Evolutionary conservation across 2,113 vertebrate genomes (phyloP).

Genomic region (Corythoichthys intestinalis): DNA sequence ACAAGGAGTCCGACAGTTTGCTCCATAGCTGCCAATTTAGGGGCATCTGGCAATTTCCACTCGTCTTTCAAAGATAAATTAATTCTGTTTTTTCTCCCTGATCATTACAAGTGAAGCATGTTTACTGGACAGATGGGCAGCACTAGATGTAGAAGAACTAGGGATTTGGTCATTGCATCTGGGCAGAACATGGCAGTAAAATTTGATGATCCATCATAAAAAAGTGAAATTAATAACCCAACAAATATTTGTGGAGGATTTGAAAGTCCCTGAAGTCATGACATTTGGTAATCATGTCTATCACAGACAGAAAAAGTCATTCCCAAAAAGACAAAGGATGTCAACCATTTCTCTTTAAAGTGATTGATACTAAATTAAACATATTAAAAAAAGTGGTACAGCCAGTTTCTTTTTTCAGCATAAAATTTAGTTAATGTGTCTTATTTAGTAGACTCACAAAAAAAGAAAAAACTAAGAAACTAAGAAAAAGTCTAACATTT

Average conservation of each 20-base stretch:
- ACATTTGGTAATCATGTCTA: neutral
- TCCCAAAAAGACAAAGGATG: neutral
- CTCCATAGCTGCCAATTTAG: neutral
- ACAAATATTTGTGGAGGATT: neutral
- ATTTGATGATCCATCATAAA: neutral
- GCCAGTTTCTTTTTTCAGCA: neutral
- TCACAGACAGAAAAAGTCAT: neutral
- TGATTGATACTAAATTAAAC: no score
- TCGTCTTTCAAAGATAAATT: neutral
- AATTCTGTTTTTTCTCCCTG: neutral
- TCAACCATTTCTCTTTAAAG: neutral
- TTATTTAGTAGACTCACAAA: no score
- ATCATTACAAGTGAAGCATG: neutral
- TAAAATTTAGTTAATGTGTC: neutral
- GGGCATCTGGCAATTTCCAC: neutral
- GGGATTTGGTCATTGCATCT: neutral
- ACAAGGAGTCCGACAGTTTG: conserved; percentile 2
- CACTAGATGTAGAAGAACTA: neutral
- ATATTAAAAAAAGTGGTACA: neutral
- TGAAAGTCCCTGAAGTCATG: neutral
- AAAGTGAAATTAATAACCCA: neutral
- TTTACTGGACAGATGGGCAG: neutral
- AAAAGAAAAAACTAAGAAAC: no score
- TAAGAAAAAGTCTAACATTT: no score
- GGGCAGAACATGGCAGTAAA: neutral